Conservation (phyloP, 2,888 invertebrate species). For the Archaeoteleia sp. region DNA sequence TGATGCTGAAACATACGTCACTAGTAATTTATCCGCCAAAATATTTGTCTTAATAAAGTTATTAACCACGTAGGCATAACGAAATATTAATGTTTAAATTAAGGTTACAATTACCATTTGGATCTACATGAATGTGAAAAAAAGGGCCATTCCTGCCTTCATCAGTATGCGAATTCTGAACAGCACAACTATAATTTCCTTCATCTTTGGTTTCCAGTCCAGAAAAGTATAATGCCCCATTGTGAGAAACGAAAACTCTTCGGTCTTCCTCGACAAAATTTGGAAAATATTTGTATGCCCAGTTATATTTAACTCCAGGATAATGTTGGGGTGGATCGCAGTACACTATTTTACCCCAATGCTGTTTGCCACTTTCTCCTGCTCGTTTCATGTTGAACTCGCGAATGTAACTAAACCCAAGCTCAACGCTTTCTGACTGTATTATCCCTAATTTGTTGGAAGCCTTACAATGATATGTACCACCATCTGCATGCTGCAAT, state of each 20-base stretch:
- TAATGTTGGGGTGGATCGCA: constrained; percentile 96
- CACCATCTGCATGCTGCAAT: constrained; percentile 86
- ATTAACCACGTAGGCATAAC: too few relatives aligned
- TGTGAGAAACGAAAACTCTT: constrained; percentile 93
- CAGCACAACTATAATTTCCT: constrained; percentile 94
- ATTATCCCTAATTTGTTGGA: constrained; percentile 92
- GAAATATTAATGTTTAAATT: constrained; percentile 10
- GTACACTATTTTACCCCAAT: constrained; percentile 94
- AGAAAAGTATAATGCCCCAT: constrained; percentile 96
- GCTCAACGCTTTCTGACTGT: constrained; percentile 88
- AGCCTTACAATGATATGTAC: constrained; percentile 94
- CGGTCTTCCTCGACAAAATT: constrained; percentile 95
- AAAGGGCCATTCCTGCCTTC: constrained; percentile 93
- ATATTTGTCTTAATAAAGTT: too few relatives aligned
- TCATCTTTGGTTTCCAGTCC: constrained; percentile 92
- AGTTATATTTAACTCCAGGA: constrained; percentile 91
- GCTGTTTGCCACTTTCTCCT: constrained; percentile 88
- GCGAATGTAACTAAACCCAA: constrained; percentile 91
- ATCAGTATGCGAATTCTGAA: constrained; percentile 89
- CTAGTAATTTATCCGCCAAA: too few relatives aligned
- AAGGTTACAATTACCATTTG: constrained; percentile 79
- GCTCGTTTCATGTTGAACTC: constrained; percentile 93
- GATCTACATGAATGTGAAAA: constrained; percentile 86
- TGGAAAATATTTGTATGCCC: constrained; percentile 92
- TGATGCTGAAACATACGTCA: constrained; percentile 78